Percentiles rank a stretch among this genome's conserved stretches.
These are phyloP conservation scores for Mus spicilegus DNA, from an alignment of 2,113 vertebrate species.

Conservation along the genomic window DNA sequence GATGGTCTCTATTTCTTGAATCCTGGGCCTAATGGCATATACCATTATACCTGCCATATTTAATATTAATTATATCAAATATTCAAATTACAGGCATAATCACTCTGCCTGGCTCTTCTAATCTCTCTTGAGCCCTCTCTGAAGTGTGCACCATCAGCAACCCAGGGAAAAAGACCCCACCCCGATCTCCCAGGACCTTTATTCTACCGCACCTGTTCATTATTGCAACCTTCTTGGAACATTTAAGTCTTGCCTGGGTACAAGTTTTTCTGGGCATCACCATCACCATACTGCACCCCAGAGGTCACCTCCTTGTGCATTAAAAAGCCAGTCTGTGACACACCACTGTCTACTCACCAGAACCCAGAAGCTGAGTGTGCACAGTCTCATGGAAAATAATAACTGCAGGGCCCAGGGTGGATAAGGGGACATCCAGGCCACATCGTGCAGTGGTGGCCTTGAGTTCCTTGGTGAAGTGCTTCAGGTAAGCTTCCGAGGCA, in stretches of 20 bases:
- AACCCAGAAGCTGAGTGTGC: constrained; percentile 97
- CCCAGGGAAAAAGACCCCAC: neutral
- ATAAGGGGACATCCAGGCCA: constrained; percentile 97
- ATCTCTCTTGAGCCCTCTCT: neutral
- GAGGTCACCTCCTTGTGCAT: neutral
- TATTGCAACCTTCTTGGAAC: neutral
- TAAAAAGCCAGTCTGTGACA: constrained; percentile 1
- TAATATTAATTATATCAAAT: neutral
- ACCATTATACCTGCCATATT: neutral
- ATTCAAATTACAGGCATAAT: neutral
- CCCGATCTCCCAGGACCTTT: neutral
- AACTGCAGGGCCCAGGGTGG: constrained; percentile 96
- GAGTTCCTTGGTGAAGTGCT: constrained; percentile 97
- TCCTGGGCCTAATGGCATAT: neutral
- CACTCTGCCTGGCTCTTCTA: neutral
- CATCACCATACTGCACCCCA: neutral
- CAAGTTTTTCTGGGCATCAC: neutral
- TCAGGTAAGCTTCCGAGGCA: constrained; percentile 98
- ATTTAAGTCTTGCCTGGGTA: neutral
- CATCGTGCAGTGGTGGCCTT: constrained; percentile 98
- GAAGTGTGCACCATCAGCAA: neutral
- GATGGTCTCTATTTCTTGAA: neutral
- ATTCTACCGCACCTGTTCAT: neutral
- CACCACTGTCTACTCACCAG: constrained; percentile 89
- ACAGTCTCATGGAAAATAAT: constrained; percentile 99